Evolutionary conservation across 2,888 invertebrate species (phyloP), one percentile per base, ranked within the genome.

Genomic region (Dasypolia templi): DNA sequence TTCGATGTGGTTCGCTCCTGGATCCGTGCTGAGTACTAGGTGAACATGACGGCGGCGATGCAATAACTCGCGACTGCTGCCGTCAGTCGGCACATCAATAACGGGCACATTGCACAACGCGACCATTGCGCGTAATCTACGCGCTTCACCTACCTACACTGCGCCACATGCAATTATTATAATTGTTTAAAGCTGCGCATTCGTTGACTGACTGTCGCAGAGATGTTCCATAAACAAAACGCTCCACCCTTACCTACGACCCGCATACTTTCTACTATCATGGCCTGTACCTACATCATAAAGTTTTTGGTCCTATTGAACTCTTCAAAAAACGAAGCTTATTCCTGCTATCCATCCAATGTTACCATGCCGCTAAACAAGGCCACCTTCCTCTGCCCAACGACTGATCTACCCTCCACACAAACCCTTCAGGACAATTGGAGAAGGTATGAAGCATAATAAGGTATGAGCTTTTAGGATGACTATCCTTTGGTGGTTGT

Each of bases 71-170:
- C 69, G 51, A 32, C 63, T 59, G 53, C 77, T 62, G 73, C 44
- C 78, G 85, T 79, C 87, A 69, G 75, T 78, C 78, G 82, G 76
- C 78, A 66, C 86, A 85, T 86, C 84, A 81, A 86, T 86, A 81
- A 85, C 79, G 73, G 32, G 55, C 64, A 19, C 65, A 49, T 82
- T 79, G 81, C 81, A 72, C 73, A 74, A 72, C 69, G 68, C 74
- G 74, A 76, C 82, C 84, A 77, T 83, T 80, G 85, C 86, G 58
- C 62, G 76, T 82, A 72, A 86, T 86, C 75, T 85, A 85, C 68
- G 86, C 72, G 72, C 58, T 75, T 75, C 77, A 83, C 83, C 77
- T 81, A 83, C 83, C 77, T 81, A 77, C 81, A 82, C 74, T 51
- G 46, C 71, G 58, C 64, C 68, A 19, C 78, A 69, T 66, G 79